Evolutionary conservation across 2,797 vertebrate genomes (phyloP), one percentile per base, ranked within the genome.

Genomic region (Halcyon leucocephala): DNA sequence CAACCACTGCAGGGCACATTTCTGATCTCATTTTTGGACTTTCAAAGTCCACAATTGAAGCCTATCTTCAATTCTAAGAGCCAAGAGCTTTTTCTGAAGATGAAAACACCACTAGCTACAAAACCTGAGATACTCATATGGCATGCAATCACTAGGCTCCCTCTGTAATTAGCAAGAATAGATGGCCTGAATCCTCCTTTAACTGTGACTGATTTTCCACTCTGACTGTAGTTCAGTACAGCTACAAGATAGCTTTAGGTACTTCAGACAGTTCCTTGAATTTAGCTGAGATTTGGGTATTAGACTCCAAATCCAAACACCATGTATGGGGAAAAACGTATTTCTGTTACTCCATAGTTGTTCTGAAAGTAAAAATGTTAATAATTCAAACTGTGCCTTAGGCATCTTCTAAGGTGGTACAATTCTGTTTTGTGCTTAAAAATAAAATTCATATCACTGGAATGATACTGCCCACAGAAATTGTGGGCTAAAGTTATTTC

Each of bases 1-100:
- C 7, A 29, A 33, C 26, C 8, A 19, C 24, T 26, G 5, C 44
- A 20, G 3, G 55, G 17, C 0, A 0, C 7, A 20, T 72, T 67
- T 62, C 17, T 67, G 10, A 42, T 35, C 12, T 82, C 51, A 35
- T 8, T 31, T 91, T 80, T 51, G 12, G 8, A 55, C 1, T 3
- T 65, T 29, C 28, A 65, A 91, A 29, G 3, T 46, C 42, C 9
- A 20, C 17, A 64, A 39, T 25, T 78, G 3, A 51, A 51, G 49
- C 25, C 14, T 16, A 51, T 18, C 25, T 64, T 58, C n/a, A 67
- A 28, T 35, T n/a, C 5, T 46, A 46, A 65, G 25, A 82, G 3
- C 6, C 21, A 77, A 58, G 15, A 58, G 5, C 1, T 81, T 71
- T 81, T 58, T 49, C 65, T 81, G 55, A 73, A 70, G 17, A 33